Evolutionary conservation across 2,113 vertebrate species (phyloP).

Genomic region (Triplophysa siluroides): DNA sequence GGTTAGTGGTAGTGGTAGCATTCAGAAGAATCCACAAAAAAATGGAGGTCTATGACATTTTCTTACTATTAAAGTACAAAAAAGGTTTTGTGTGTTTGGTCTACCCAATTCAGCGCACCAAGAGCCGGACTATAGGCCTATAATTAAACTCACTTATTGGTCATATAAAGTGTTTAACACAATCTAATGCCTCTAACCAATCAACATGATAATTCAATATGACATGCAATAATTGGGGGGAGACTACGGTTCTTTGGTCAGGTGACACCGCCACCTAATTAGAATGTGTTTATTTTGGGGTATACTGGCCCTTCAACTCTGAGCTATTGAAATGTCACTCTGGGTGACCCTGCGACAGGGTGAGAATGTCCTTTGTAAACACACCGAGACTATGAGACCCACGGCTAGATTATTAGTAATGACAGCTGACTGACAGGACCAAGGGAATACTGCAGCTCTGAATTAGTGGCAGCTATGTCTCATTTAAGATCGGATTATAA

Average conservation of each 20-base stretch:
- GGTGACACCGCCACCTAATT: conserved; percentile 36
- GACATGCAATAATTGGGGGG: conserved; percentile 10
- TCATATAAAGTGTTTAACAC: too few species aligned
- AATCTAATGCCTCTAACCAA: neutral
- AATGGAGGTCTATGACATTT: too few species aligned
- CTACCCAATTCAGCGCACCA: too few species aligned
- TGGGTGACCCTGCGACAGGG: conserved; percentile 27
- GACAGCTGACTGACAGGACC: conserved; percentile 35
- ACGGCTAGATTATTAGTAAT: conserved; percentile 31
- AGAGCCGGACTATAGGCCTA: too few species aligned
- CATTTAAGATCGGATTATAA: conserved; percentile 3
- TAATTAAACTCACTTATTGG: neutral
- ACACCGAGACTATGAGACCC: conserved; percentile 23
- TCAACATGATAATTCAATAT: conserved; percentile 19
- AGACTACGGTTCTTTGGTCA: neutral
- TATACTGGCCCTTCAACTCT: conserved; percentile 43
- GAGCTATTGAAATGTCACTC: conserved; percentile 43
- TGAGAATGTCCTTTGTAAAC: conserved; percentile 44
- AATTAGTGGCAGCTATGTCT: conserved; percentile 32
- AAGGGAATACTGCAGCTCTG: neutral
- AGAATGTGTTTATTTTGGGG: conserved; percentile 46
- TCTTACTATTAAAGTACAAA: too few species aligned
- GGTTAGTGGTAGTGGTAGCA: too few species aligned
- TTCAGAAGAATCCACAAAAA: too few species aligned
- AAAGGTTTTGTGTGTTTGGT: too few species aligned